phyloP scores from a whole-genome alignment of 1,140 invertebrate species.

The Bombus polaris region DNA sequence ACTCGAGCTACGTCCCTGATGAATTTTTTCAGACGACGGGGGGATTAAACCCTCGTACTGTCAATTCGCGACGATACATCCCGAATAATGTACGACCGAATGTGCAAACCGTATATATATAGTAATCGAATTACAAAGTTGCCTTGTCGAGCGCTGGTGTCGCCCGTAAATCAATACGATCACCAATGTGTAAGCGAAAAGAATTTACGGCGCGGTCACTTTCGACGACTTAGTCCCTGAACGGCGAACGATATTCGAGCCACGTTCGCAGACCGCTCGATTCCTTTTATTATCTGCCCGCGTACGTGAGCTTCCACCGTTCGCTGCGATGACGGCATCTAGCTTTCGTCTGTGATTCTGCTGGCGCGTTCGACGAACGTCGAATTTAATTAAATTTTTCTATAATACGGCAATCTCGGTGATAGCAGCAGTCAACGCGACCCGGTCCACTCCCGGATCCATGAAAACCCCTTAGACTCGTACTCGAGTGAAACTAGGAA shows the following conservation, averaged over 20 bases:
- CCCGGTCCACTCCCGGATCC: neutral
- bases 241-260: slow-evolving; percentile 60
- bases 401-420: slow-evolving; percentile 70
- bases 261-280: slow-evolving; percentile 52
- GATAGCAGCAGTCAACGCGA: slow-evolving; percentile 48
- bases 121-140: neutral
- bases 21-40: neutral
- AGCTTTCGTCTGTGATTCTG: neutral
- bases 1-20: neutral
- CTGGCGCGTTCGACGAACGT: neutral
- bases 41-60: neutral
- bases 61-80: neutral
- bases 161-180: slow-evolving; percentile 1
- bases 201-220: slow-evolving; percentile 37
- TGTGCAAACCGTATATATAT: neutral
- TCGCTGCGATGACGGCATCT: neutral
- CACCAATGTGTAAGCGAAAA: slow-evolving; percentile 15
- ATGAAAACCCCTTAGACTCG: too few relatives aligned
- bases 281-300: slow-evolving; percentile 70
- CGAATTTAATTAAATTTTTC: slow-evolving; percentile 77
- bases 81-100: neutral
- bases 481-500: neutral
- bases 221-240: slow-evolving; percentile 38
- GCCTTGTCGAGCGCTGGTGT: too few relatives aligned
- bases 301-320: slow-evolving; percentile 49